phyloP scores from a whole-genome alignment of 2,113 vertebrate species.

The Chlorodrepanis virens region DNA sequence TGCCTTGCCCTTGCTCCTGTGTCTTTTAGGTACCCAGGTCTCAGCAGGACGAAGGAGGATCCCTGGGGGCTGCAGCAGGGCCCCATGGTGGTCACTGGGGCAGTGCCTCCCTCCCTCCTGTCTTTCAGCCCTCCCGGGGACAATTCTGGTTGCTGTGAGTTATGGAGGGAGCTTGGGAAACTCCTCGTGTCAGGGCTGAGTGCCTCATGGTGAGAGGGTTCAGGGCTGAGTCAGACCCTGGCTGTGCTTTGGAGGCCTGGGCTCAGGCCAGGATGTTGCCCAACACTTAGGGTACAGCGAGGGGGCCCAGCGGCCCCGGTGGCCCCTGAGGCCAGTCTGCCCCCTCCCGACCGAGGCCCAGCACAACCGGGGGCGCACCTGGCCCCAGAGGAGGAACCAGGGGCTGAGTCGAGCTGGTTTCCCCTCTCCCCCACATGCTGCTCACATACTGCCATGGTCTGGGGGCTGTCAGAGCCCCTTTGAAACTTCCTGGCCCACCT shows the following conservation, averaged over 20 bases:
- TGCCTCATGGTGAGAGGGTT: accelerated
- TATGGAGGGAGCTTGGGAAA: not conserved
- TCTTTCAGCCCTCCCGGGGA: not conserved
- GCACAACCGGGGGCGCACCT: accelerated
- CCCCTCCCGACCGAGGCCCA: not conserved
- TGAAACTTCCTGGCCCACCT: not conserved
- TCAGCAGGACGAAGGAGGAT: accelerated
- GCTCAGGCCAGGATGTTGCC: not conserved
- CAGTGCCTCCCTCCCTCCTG: not conserved
- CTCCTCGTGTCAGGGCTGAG: accelerated
- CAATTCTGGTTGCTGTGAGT: not conserved
- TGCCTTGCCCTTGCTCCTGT: not conserved
- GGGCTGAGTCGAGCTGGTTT: accelerated
- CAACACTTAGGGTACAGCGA: not conserved
- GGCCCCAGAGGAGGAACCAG: accelerated
- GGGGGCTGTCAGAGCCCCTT: not conserved
- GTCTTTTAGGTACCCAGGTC: not conserved
- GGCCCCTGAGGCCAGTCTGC: not conserved
- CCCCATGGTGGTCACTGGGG: not conserved
- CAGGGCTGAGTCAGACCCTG: not conserved
- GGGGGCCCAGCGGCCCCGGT: not conserved
- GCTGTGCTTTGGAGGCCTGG: not conserved
- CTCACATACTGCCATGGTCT: accelerated
- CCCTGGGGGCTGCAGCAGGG: not conserved
- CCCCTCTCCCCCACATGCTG: accelerated